Evolutionary conservation across 2,113 vertebrate species (phyloP).

Genomic region (Mormoops blainvillei): DNA sequence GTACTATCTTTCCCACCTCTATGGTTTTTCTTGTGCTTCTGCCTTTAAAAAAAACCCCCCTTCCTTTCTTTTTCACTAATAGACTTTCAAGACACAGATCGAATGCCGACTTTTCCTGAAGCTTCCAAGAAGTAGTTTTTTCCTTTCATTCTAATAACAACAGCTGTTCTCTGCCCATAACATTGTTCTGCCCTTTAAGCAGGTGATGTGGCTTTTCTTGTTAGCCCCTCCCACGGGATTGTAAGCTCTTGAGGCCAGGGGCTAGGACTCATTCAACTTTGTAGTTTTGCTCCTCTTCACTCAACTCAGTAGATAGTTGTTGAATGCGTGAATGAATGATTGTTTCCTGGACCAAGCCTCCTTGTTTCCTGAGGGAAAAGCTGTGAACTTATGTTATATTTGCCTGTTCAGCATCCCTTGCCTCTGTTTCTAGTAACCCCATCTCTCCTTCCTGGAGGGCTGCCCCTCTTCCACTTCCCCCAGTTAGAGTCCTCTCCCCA

Average conservation of each 20-base stretch:
- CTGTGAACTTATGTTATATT: not conserved
- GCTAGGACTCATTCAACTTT: not conserved
- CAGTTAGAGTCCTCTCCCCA: not conserved
- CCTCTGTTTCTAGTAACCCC: not conserved
- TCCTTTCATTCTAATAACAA: not conserved
- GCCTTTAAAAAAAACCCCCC: not conserved
- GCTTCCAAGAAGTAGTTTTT: not conserved
- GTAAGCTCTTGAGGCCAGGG: not conserved
- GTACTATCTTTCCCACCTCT: not conserved
- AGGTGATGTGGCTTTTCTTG: not conserved
- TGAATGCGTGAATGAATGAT: not conserved
- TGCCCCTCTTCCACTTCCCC: not conserved
- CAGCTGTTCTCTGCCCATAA: not conserved
- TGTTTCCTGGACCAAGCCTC: not conserved
- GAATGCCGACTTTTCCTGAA: not conserved
- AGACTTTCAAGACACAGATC: not conserved
- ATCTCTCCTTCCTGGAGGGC: not conserved
- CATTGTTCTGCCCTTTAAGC: not conserved
- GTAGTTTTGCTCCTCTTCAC: not conserved
- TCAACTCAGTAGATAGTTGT: not conserved
- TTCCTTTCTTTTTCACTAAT: not conserved
- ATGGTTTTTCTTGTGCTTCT: not conserved
- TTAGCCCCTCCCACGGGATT: not conserved
- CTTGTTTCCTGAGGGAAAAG: not conserved
- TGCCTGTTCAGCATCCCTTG: not conserved